Evolutionary conservation across 2,113 vertebrate genomes (phyloP), one percentile per base, ranked within the genome.

Genomic region (Tautogolabrus adspersus): DNA sequence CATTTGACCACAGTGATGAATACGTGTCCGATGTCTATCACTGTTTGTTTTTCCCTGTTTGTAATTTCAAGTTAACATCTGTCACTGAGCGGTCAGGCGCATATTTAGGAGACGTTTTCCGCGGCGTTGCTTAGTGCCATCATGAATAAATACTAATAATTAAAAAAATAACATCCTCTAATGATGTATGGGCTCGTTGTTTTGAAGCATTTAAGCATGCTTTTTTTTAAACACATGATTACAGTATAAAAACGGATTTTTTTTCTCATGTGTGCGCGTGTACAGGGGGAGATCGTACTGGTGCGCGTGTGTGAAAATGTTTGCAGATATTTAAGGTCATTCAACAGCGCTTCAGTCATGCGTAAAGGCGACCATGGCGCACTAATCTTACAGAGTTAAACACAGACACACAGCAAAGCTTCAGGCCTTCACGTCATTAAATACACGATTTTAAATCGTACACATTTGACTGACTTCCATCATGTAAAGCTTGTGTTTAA

Each of bases 1-100:
- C 79, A 75, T 70, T 84, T 82, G 8, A 77, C 84, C 72, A 52
- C 72, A 73, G 75, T 46, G 75, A 77, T 82, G 80, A 79, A 79
- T 79, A 67, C 58, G 40, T 81, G 21, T 63, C 60, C 63, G 57
- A 69, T 77, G 51, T 75, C 75, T 13, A 66, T 84, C 60, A 69
- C 19, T 73, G 63, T 84, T 81, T 83, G 22, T 77, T 79, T 78
- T 64, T 38, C 26, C 37, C 9, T 52, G 66, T 82, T 88, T 85
- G 10, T 60, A 44, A 74, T 75, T 79, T 66, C 22, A 61, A 80
- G 77, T 51, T 44, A 23, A 19, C 61, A 40, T 87, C 85, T 78
- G 77, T 88, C 89, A 83, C 11, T 74, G 30, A 61, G 76, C 66
- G 72, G 83, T 85, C 57, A n/a, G 12, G 3, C 22, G 42, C 54